Percentiles rank a stretch among this genome's conserved stretches.
phyloP scores from a whole-genome alignment of 2,113 vertebrate genomes.

The Nyctereutes procyonoides region DNA sequence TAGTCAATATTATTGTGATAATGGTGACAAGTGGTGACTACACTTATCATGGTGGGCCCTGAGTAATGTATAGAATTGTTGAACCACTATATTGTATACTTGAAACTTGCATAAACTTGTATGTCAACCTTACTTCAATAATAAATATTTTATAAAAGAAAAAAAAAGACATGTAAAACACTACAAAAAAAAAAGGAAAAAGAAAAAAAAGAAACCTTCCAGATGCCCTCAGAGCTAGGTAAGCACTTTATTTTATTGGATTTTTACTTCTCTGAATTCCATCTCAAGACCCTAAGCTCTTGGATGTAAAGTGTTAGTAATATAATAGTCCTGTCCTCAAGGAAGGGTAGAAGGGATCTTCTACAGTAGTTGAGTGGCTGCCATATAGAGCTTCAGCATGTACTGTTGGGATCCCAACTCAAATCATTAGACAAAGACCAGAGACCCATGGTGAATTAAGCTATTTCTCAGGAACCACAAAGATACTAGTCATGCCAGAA shows the following conservation, averaged over 20 bases:
- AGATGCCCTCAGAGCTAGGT: too few species aligned
- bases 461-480: not conserved
- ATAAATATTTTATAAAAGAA: too few species aligned
- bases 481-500: not conserved
- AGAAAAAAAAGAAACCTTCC: too few species aligned
- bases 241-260: not conserved
- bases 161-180: too few species aligned
- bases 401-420: not conserved
- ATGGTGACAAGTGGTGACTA: too few species aligned
- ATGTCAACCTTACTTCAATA: too few species aligned
- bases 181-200: too few species aligned
- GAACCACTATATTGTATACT: too few species aligned
- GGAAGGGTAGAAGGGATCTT: not conserved
- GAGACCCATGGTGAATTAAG: not conserved
- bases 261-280: not conserved
- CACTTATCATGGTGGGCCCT: too few species aligned
- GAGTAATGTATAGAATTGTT: too few species aligned
- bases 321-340: not conserved
- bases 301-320: not conserved
- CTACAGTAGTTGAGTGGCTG: not conserved
- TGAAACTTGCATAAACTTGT: too few species aligned
- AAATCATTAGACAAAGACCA: not conserved
- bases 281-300: not conserved
- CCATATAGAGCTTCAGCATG: not conserved
- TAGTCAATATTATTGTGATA: too few species aligned